Evolutionary conservation across 2,888 invertebrate genomes (phyloP).

Genomic region (Mythimna ferrago): DNA sequence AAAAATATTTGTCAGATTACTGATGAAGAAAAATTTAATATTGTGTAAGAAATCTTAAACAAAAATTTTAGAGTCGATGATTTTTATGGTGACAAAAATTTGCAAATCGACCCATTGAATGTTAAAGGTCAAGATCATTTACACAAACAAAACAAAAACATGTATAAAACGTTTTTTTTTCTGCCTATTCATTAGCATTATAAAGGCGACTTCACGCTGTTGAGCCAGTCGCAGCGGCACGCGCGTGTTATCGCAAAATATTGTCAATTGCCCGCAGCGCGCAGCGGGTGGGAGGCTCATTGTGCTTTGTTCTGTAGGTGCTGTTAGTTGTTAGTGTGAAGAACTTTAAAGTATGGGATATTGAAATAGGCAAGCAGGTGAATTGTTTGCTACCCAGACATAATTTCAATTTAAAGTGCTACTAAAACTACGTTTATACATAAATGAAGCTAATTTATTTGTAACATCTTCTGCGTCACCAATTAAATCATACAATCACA

Average conservation of each 20-base stretch:
- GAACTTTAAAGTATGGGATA: slow-evolving; percentile 45
- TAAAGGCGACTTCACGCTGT: slow-evolving; percentile 67
- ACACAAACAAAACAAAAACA: slow-evolving; percentile 22
- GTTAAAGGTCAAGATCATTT: neutral
- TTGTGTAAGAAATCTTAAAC: no score
- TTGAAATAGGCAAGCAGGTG: neutral
- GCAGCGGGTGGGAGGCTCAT: slow-evolving; percentile 68
- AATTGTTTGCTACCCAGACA: neutral
- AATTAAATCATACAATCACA: neutral
- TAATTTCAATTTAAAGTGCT: neutral
- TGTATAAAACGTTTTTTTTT: slow-evolving; percentile 20
- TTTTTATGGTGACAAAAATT: neutral
- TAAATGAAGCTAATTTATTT: neutral
- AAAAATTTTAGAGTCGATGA: no score
- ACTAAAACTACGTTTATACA: neutral
- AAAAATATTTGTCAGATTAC: no score
- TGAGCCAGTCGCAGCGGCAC: slow-evolving; percentile 69
- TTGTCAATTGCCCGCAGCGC: slow-evolving; percentile 78
- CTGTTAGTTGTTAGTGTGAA: slow-evolving; percentile 67
- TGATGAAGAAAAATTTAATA: no score
- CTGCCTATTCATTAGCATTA: slow-evolving; percentile 39
- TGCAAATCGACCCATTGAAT: no score
- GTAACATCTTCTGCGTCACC: neutral
- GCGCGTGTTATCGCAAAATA: slow-evolving; percentile 77
- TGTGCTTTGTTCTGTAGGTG: slow-evolving; percentile 56